phyloP scores from a whole-genome alignment of 2,888 invertebrate genomes.

The Ommatoiulus sabulosus region DNA sequence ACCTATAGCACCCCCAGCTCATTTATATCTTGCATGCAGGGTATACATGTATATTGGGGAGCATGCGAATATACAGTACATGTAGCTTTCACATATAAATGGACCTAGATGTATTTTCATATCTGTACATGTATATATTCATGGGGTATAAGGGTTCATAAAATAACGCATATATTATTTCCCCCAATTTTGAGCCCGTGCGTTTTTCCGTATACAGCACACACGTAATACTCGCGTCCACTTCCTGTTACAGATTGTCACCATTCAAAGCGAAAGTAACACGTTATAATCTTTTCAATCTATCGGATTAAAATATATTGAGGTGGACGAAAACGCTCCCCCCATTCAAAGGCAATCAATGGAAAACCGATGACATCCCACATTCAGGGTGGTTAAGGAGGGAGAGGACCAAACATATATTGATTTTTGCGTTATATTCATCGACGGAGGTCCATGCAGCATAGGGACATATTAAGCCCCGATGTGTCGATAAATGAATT shows the following conservation, averaged over 20 bases:
- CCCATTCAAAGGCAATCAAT: slow-evolving; percentile 27
- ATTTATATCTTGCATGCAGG: not conserved
- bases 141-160: not conserved
- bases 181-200: not conserved
- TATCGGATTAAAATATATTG: slow-evolving; percentile 29
- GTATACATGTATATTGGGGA: not conserved
- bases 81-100: not conserved
- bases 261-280: not conserved
- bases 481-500: slow-evolving; percentile 34
- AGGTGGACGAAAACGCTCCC: not conserved
- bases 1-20: not conserved
- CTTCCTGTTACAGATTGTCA: slow-evolving; percentile 36
- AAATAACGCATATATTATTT: slow-evolving; percentile 1
- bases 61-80: not conserved
- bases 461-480: not conserved
- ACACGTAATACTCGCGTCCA: not conserved
- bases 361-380: slow-evolving; percentile 43
- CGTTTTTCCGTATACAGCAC: not conserved
- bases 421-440: slow-evolving; percentile 5
- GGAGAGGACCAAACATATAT: not conserved
- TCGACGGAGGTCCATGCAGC: not conserved
- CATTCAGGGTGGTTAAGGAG: not conserved
- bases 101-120: not conserved
- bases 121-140: not conserved
- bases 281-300: slow-evolving; percentile 40